Evolutionary conservation across 2,888 invertebrate genomes (phyloP), one percentile per base, ranked within the genome.

Genomic region (Ennomos quercinarius): DNA sequence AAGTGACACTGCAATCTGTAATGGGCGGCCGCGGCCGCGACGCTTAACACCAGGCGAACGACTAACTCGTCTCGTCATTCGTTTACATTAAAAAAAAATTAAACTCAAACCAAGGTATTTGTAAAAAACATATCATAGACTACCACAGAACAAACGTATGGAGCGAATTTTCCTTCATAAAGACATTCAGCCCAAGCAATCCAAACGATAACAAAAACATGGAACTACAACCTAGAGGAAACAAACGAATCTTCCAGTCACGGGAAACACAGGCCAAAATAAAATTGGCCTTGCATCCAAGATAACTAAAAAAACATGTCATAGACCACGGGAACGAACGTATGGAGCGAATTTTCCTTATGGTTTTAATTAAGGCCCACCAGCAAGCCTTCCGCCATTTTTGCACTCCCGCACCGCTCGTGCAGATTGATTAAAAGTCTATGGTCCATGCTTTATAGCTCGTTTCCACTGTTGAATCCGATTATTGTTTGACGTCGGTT

Each of bases 371-470:
- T 93, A 93, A 92, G 87, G 84, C 77, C 77, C 73, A 67, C 79
- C 79, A 85, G 17, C 17, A 17, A 17, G 84, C 83, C 82, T 84
- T 82, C 83, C 80, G 85, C 88, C 88, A 90, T 91, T 91, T 91
- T 91, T 91, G 89, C 87, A 84, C 84, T 87, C 88, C 87, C 87
- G 87, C 84, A 84, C 76, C 88, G 85, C 83, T 86, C 87, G 87
- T 87, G 91, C 91, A 91, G 91, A 92, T 91, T 92, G 91, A 91
- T 92, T 92, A 91, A 92, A 92, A 91, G 89, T 91, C 91, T 91
- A 91, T 91, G 92, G 90, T 68, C 90, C 92, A 91, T 91, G 92
- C 90, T 91, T 91, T 91, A 89, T 83, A 82, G 66, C 58, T 45
- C 49, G 77, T 77, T 55, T 76, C 76, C 91, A 78, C 67, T 85